Percentiles rank a stretch among this genome's conserved stretches.
Conservation (phyloP, 2,797 vertebrate species). For the Danio jaintianensis region DNA sequence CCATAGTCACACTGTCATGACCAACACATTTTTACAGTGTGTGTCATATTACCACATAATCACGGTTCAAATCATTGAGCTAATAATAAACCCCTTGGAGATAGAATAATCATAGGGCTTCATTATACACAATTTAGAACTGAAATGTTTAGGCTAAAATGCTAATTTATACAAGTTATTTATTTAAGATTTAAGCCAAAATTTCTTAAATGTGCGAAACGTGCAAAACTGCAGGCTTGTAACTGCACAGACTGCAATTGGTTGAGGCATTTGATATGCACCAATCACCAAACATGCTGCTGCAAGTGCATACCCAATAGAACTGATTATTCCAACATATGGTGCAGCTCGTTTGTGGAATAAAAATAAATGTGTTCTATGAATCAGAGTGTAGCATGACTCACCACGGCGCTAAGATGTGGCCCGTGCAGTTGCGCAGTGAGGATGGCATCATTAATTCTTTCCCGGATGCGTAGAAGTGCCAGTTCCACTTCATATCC, state of each 20-base stretch:
- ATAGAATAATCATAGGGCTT: conserved; percentile 5
- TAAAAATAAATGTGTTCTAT: conserved; percentile 37
- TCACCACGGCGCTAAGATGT: conserved; percentile 85
- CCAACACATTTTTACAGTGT: conserved; percentile 13
- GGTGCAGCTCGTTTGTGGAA: neutral
- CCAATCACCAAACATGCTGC: conserved; percentile 1
- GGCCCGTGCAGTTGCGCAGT: conserved; percentile 86
- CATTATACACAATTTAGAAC: neutral
- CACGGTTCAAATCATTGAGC: conserved; percentile 13
- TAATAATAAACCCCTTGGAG: conserved; percentile 24
- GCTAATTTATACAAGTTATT: neutral
- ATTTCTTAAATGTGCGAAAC: neutral
- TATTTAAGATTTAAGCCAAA: neutral
- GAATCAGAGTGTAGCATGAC: conserved; percentile 53
- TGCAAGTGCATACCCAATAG: neutral
- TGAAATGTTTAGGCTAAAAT: neutral
- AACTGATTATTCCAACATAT: conserved; percentile 34
- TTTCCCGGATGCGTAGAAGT: conserved; percentile 79
- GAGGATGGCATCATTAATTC: conserved; percentile 86
- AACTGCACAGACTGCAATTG: conserved; percentile 4
- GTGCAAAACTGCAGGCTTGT: neutral
- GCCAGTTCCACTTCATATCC: conserved; percentile 84
- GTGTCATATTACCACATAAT: conserved; percentile 42
- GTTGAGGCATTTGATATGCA: neutral
- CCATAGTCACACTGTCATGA: conserved; percentile 35